Base-by-base conservation (phyloP, 2,888 invertebrate genomes). In the Nemoura dubitans region DNA sequence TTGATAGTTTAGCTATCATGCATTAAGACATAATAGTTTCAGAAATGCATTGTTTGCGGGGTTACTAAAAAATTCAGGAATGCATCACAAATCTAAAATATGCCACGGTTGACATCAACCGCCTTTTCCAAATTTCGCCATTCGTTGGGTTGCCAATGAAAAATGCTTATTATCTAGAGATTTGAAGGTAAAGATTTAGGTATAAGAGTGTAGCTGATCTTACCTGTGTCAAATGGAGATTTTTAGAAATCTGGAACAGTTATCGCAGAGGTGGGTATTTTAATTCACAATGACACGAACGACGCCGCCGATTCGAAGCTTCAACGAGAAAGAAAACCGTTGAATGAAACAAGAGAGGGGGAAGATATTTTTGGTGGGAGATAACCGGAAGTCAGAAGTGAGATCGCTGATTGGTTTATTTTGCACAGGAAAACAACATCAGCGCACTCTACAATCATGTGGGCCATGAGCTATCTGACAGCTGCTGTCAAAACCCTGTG, bases 281-380 rank as follows among this genome's bases (percentile, higher is more conserved):
- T 10, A 36, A 36, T 36, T 36, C 36, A 10, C 36, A 36, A 36
- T n/a, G 10, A 36, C 36, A n/a, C n/a, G n/a, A 59, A 21, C 59
- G 21, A 59, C 14, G 59, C 3, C 59, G 59, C 59, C 59, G 14
- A 59, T 59, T 59, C 59, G 59, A 59, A 59, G 2, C 21, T 2
- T n/a, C 16, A 7, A 59, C 21, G 21, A 14, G 16, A 59, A 59
- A 59, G 21, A 59, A 10, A 21, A 59, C 59, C 59, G 59, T 59
- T 59, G 59, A 59, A 21, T 59, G 59, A 59, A 59, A 59, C 59
- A 59, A 59, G 59, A 59, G 59, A 59, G 59, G 59, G 59, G 59
- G 59, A 36, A 36, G 36, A 10, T 59, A 21, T 59, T 59, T 21
- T 59, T 59, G 59, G 59, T 59, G 59, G 59, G 16, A 59, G 59